Percentiles rank a stretch among this genome's conserved stretches.
These are phyloP conservation scores for Ethmia dodecea DNA, from an alignment of 2,888 invertebrate genomes.

Conservation along the genomic window DNA sequence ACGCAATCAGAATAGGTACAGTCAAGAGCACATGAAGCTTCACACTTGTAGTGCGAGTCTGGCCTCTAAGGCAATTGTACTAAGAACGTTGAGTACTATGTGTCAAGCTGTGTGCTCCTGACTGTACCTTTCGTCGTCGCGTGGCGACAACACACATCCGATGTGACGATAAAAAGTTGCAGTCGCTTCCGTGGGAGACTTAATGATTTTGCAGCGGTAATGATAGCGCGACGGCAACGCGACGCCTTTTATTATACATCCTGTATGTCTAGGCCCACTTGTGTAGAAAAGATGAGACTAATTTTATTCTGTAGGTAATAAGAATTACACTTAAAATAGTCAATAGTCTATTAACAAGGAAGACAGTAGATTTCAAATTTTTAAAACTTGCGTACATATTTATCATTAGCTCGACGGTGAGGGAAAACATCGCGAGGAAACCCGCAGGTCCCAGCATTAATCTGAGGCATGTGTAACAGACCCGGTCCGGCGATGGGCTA, in stretches of 20 bases:
- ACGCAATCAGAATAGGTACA: background rate
- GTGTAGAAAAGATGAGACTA: background rate
- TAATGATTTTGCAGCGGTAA: slow-evolving; percentile 15
- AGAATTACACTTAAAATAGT: background rate
- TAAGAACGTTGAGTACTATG: background rate
- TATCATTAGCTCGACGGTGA: too few relatives aligned
- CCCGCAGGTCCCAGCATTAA: too few relatives aligned
- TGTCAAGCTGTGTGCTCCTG: background rate
- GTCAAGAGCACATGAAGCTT: background rate
- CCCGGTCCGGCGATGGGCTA: too few relatives aligned
- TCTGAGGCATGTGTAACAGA: too few relatives aligned
- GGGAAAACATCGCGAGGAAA: too few relatives aligned
- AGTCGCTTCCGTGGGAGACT: slow-evolving; percentile 12
- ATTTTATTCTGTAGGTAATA: background rate
- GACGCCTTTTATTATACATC: slow-evolving; percentile 20
- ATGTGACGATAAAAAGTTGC: slow-evolving; percentile 17
- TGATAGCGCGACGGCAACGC: slow-evolving; percentile 5
- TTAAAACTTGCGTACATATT: background rate
- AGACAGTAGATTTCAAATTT: background rate
- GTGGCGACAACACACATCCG: slow-evolving; percentile 4
- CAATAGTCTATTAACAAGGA: background rate
- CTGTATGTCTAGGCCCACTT: slow-evolving; percentile 2
- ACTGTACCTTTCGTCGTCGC: background rate
- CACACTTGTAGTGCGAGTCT: too few relatives aligned
- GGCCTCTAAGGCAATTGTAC: too few relatives aligned